A percentile compares a stretch with the other conserved stretches of the same genome.
These are phyloP conservation scores for Hirudinaria manillensis DNA, from an alignment of 2,888 invertebrate species.

Conservation along the genomic window DNA sequence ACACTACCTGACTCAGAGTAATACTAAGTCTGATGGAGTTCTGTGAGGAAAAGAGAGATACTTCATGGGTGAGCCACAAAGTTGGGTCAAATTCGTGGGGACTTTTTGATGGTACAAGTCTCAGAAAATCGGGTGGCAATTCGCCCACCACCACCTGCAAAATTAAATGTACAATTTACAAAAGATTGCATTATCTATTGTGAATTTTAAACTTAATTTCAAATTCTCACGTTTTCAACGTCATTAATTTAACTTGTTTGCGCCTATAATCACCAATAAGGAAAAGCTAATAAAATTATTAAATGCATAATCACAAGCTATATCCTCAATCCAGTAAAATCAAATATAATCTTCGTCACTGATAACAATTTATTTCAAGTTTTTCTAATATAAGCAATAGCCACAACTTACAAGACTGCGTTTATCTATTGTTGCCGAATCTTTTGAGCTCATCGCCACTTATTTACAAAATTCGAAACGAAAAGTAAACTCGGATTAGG, in stretches of 20 bases:
- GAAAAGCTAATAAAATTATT: too few species aligned
- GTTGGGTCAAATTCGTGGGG: constrained; percentile 73
- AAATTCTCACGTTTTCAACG: too few species aligned
- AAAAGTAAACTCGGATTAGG: constrained; percentile 1
- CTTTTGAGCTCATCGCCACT: neutral
- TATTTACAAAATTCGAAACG: constrained; percentile 3
- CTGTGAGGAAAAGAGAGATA: constrained; percentile 29
- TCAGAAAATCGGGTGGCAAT: constrained; percentile 71
- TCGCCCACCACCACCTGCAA: constrained; percentile 68
- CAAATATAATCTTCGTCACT: too few species aligned
- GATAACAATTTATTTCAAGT: too few species aligned
- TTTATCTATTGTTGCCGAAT: neutral
- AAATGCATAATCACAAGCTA: too few species aligned
- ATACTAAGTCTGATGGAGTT: constrained; percentile 64
- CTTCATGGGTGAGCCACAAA: constrained; percentile 53
- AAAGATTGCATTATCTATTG: too few species aligned
- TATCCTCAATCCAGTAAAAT: too few species aligned
- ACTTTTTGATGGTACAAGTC: constrained; percentile 59
- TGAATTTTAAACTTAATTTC: too few species aligned
- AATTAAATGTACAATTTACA: neutral
- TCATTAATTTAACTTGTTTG: too few species aligned
- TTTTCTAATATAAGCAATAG: neutral
- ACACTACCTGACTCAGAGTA: constrained; percentile 69
- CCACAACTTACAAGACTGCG: neutral
- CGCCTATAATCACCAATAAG: too few species aligned